phyloP scores from a whole-genome alignment of 2,888 invertebrate genomes.

The Lobophora halterata region DNA sequence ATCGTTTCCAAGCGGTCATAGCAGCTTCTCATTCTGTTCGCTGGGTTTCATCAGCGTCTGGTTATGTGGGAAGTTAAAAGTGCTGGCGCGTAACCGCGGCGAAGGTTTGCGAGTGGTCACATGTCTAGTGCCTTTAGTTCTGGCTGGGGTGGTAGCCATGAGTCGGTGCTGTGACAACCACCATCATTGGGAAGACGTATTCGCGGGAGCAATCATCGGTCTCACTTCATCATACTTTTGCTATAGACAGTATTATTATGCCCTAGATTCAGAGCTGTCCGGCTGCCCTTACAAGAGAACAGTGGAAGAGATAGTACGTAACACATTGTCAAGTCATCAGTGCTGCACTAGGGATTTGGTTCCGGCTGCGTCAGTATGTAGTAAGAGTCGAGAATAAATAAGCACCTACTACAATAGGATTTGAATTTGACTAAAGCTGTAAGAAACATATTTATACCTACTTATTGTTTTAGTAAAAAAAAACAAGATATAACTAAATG shows the following conservation, averaged over 20 bases:
- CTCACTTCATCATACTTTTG: constrained; percentile 81
- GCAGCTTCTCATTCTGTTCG: constrained; percentile 88
- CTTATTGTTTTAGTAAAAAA: too few species aligned
- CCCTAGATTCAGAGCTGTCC: constrained; percentile 40
- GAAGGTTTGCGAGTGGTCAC: constrained; percentile 81
- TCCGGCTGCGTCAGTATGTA: constrained; percentile 18
- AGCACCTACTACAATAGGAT: too few species aligned
- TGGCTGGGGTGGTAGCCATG: constrained; percentile 83
- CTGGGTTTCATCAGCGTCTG: constrained; percentile 87
- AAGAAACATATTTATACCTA: too few species aligned
- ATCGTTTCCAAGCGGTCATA: constrained; percentile 94
- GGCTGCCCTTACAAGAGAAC: constrained; percentile 36
- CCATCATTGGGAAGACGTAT: constrained; percentile 93
- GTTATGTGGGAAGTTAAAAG: constrained; percentile 84
- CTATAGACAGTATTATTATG: constrained; percentile 86
- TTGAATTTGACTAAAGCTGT: too few species aligned
- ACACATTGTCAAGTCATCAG: constrained; percentile 18
- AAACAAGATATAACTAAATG: too few species aligned
- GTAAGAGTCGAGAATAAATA: constrained; percentile 1
- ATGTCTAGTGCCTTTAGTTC: constrained; percentile 81
- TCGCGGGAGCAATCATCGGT: constrained; percentile 85
- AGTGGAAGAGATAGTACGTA: constrained; percentile 23
- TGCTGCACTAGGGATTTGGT: constrained; percentile 31
- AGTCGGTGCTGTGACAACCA: constrained; percentile 93
- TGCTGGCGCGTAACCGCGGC: constrained; percentile 81